Percentiles rank a stretch among this genome's conserved stretches.
These are phyloP conservation scores for Lycia hirtaria DNA, from an alignment of 2,888 invertebrate species.

Conservation along the genomic window DNA sequence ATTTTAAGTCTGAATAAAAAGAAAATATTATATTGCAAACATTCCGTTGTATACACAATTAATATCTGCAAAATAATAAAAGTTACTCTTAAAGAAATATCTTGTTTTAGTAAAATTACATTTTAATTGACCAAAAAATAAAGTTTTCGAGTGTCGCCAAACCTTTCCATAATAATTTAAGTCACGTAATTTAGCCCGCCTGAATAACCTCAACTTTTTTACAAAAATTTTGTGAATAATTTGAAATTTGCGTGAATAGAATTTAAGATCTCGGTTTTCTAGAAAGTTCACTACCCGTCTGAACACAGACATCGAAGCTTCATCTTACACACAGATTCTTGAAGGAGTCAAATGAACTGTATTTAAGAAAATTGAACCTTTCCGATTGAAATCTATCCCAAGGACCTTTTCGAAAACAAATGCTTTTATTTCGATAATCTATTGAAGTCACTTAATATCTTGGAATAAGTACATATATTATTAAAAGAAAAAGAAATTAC, in stretches of 20 bases:
- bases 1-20: neutral
- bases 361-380: conserved; percentile 1
- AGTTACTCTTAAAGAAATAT: neutral
- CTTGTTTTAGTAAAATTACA: neutral
- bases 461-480: neutral
- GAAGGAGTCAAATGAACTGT: conserved; percentile 3
- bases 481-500: neutral
- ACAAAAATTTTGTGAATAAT: conserved; percentile 31
- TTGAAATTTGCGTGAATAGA: conserved; percentile 23
- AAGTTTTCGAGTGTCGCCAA: conserved; percentile 18
- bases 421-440: neutral
- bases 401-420: neutral
- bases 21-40: neutral
- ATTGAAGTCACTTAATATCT: neutral
- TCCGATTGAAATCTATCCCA: neutral
- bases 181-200: conserved; percentile 30
- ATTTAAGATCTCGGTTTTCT: conserved; percentile 18
- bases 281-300: conserved; percentile 15
- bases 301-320: neutral
- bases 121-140: conserved; percentile 24
- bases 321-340: neutral
- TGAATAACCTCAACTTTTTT: conserved; percentile 31
- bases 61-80: neutral
- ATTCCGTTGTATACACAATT: too few relatives aligned
- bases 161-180: conserved; percentile 26